Evolutionary conservation across 64 coral and sea anemone genomes (phyloP), one percentile per base, ranked within the genome.

Genomic region (Montipora efflorescens): DNA sequence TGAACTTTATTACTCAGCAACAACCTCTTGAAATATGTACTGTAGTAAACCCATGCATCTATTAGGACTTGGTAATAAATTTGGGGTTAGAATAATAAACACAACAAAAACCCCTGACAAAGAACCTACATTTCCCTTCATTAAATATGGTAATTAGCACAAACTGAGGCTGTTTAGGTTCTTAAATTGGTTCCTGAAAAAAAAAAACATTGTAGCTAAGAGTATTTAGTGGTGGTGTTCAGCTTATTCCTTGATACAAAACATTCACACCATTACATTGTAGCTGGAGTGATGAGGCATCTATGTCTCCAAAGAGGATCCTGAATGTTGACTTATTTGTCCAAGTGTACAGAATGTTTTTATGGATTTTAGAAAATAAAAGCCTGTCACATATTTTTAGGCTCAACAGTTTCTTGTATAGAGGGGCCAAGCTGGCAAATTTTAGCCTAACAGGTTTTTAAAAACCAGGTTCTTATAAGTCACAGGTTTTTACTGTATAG

Each of bases 401-500:
- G 53, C 53, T 2, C 53, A 57, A 6, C 1, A 57, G 0, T 57
- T 57, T 57, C 53, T 57, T 57, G 53, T 57, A 57, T 57, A 57
- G 53, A 57, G 53, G 53, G 53, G 53, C 53, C 53, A 57, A 57
- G 53, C 67, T 71, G 67, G 67, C 4, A 71, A 71, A 71, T 71
- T 71, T 22, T 71, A 19, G 67, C 67, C 14, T 71, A 4, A 71
- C 67, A 71, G 16, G 67, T 71, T 71, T 14, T 71, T 71, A 19
- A 71, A 71, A 71, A 71, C 67, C 67, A 71, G 67, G 7, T 71
- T 71, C 67, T 71, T 71, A 71, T 71, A 71, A 71, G 67, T 71
- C 0, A 71, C 4, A 71, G 67, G 7, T 71, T 71, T 71, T 71
- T 71, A 71, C 67, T 71, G 7, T 71, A 71, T 71, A 71, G 2